phyloP scores from a whole-genome alignment of 2,888 invertebrate species.

The Lasioglossum zephyrum region DNA sequence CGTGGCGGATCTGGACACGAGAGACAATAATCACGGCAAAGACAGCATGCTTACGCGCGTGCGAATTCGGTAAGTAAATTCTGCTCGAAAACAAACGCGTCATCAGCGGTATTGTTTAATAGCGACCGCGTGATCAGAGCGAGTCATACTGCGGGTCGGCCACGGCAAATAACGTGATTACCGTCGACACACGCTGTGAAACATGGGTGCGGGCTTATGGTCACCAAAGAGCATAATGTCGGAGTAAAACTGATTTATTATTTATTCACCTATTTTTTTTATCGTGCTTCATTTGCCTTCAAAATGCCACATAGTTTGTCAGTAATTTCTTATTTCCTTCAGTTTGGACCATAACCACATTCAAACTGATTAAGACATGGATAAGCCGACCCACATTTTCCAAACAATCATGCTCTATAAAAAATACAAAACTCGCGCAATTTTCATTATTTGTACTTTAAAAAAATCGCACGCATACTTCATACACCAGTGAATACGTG shows the following conservation, averaged over 20 bases:
- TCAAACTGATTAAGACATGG: too few species aligned
- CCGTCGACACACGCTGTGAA: not conserved
- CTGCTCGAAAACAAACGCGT: conserved; percentile 1
- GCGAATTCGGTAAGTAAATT: not conserved
- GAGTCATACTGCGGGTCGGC: not conserved
- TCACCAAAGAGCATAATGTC: too few species aligned
- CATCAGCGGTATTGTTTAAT: conserved; percentile 16
- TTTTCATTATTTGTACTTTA: not conserved
- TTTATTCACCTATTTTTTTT: too few species aligned
- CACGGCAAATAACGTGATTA: conserved; percentile 30
- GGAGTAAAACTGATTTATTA: too few species aligned
- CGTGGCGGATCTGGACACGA: not conserved
- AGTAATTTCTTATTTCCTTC: too few species aligned
- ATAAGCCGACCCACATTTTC: not conserved
- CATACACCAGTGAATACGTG: not conserved
- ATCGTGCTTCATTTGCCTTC: too few species aligned
- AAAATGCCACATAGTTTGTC: too few species aligned
- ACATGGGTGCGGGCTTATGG: not conserved
- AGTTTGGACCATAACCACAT: too few species aligned
- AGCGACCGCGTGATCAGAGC: not conserved
- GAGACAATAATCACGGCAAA: not conserved
- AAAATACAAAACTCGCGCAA: not conserved
- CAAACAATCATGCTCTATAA: not conserved
- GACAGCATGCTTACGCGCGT: not conserved
- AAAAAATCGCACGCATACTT: not conserved